Base-by-base conservation (phyloP, 2,113 vertebrate species). In the Sinosuthora webbiana region DNA sequence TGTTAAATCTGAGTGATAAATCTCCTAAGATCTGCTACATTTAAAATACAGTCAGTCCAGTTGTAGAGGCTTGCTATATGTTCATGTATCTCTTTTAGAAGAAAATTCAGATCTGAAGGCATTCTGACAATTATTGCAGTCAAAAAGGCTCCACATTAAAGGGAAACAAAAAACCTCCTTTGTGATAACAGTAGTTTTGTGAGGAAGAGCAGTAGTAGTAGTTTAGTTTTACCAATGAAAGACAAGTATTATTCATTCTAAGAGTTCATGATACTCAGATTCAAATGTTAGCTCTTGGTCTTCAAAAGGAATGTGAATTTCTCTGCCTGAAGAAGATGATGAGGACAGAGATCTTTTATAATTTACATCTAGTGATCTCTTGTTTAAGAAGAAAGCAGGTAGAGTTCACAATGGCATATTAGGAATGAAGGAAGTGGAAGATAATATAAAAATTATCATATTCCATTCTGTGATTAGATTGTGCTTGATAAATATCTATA, bases 51-150 rank as follows among this genome's bases (percentile, higher is more conserved):
- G 30, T 11, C 28, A 44, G 5, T 53, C 63, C 11, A 64, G 31
- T 37, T 0, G 0, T 12, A 78, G 41, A 41, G 19, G 28, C 33
- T 57, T 71, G 20, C 19, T 42, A 0, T 50, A 8, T 55, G 9
- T 74, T 90, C 39, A 28, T 64, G 5, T 5, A 20, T 14, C 13
- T 69, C 17, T 45, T 89, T 27, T 28, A 63, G 60, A 75, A 82
- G 49, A 35, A 68, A 64, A 33, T 56, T 52, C 17, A 41, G 41
- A 9, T 89, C 60, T 64, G 53, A 67, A 83, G 31, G 30, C 21
- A 28, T 24, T 67, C 45, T 70, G 35, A 53, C 7, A 11, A 6
- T 47, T 70, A 42, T 1, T 80, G 50, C 22, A 70, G 49, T 55
- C 37, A 49, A 39, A 77, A 88, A 77, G 30, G 8, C 52, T 63